Base-by-base conservation (phyloP, 2,888 invertebrate species). In the Lycocerus yunnanus region DNA sequence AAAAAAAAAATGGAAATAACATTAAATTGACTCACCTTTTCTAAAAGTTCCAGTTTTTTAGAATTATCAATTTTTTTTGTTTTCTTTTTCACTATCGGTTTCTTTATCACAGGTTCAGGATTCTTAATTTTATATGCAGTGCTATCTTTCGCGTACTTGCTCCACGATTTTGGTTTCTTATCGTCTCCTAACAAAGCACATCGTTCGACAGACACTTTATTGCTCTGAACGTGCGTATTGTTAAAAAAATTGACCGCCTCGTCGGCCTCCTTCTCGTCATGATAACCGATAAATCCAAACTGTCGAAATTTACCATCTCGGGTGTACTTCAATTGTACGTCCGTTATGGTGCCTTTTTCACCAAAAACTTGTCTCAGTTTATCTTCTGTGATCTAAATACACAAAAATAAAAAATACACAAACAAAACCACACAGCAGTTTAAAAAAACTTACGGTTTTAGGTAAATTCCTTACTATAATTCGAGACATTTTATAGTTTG, bases 281-380 rank as follows among this genome's bases (percentile, higher is more conserved):
- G 93, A 86, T 92, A 99, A 8, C 99, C 99, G 80, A 99, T 89
- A 84, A 99, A 99, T 4, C 94, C 97, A 88, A 99, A 99, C 82
- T 94, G 93, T 74, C 99, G 90, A 85, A 99, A 99, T 84, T 93
- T 93, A 9, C 98, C 98, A 88, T 96, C 93, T 81, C 93, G 91
- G 0, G 96, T 97, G 83, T 94, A 98, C 86, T 98, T 99, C 8
- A 99, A 87, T 82, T 97, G 95, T 8, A 98, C 91, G 88, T 99
- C 99, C 8, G 98, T 99, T 9, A 99, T 92, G 77, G 91, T 91
- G 16, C 97, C 97, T 83, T 94, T 93, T 81, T 92, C 87, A 67
- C 92, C 90, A 86, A 98, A 98, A 70, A 94, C 85, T 80, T 92
- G 90, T 81, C 91, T 91, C 13, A 98, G 86, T 84, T 93, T 93